Percentiles rank a stretch among this genome's conserved stretches.
phyloP scores from a whole-genome alignment of 23 tunicate species.

The Trididemnum miniatum region DNA sequence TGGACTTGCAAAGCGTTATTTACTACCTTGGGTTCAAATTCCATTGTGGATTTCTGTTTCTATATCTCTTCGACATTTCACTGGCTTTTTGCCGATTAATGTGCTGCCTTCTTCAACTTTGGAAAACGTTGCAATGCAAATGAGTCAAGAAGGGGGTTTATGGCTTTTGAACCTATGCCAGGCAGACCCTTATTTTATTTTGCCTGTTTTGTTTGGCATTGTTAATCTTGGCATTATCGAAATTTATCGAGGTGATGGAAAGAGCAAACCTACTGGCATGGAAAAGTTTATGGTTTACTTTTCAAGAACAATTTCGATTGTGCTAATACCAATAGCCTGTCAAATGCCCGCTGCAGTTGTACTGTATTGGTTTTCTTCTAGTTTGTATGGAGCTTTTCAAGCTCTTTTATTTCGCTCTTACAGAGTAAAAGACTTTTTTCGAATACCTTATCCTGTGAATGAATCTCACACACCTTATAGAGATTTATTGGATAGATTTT shows the following conservation, averaged over 20 bases:
- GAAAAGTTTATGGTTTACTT: constrained; percentile 41
- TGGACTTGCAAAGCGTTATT: constrained; percentile 40
- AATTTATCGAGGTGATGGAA: constrained; percentile 83
- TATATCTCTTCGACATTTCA: constrained; percentile 62
- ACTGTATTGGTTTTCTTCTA: constrained; percentile 75
- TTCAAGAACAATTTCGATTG: constrained; percentile 40
- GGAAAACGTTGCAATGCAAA: constrained; percentile 8
- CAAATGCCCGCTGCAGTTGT: constrained; percentile 90
- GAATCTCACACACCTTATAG: constrained; percentile 74
- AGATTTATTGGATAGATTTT: constrained; percentile 49
- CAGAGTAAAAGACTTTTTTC: constrained; percentile 40
- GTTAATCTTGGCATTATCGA: constrained; percentile 71
- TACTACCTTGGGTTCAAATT: constrained; percentile 75
- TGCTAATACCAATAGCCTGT: constrained; percentile 69
- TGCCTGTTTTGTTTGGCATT: constrained; percentile 54
- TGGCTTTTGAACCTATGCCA: constrained; percentile 69
- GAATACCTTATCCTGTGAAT: constrained; percentile 48
- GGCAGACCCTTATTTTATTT: constrained; percentile 43
- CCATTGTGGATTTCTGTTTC: constrained; percentile 85
- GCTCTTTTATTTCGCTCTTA: constrained; percentile 63
- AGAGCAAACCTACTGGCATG: constrained; percentile 32
- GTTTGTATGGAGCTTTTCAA: constrained; percentile 67
- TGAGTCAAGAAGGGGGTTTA: constrained; percentile 59
- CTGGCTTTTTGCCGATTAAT: constrained; percentile 45
- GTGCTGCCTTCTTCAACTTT: constrained; percentile 4